Evolutionary conservation across 2,888 invertebrate genomes (phyloP).

Genomic region (Aleiodes leptofemur): DNA sequence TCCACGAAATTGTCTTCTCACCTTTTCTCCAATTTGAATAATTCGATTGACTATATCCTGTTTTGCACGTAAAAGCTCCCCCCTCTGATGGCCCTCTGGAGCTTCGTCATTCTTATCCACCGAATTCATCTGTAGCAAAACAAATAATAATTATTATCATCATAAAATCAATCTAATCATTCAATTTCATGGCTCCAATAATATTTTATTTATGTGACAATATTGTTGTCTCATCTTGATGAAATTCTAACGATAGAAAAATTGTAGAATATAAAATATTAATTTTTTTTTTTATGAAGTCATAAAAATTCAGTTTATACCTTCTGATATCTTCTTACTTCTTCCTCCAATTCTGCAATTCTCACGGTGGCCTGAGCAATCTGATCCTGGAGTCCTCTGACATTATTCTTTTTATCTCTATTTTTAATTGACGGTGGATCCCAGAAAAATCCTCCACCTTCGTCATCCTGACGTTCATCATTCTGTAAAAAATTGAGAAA

Average conservation of each 20-base stretch:
- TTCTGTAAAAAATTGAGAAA: constrained; percentile 59
- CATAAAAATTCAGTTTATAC: constrained; percentile 51
- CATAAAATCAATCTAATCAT: too few species aligned
- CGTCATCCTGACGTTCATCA: constrained; percentile 61
- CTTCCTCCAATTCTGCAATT: constrained; percentile 68
- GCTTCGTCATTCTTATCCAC: constrained; percentile 66
- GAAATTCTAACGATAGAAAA: neutral
- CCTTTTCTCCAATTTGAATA: constrained; percentile 73
- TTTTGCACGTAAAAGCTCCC: constrained; percentile 70
- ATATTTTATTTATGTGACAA: neutral
- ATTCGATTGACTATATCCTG: constrained; percentile 74
- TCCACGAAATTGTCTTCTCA: constrained; percentile 49
- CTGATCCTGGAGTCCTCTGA: constrained; percentile 67
- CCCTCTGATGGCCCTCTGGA: constrained; percentile 66
- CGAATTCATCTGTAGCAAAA: constrained; percentile 50
- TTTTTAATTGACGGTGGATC: constrained; percentile 66
- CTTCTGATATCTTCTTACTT: constrained; percentile 64
- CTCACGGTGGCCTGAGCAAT: constrained; percentile 71
- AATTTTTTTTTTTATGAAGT: neutral
- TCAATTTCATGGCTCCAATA: neutral
- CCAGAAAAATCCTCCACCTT: constrained; percentile 69
- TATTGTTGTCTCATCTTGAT: neutral
- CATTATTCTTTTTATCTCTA: constrained; percentile 62
- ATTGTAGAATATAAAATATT: too few species aligned
- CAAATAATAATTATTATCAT: too few species aligned